Conservation (phyloP, 2,797 vertebrate genomes). For the Molossus molossus region DNA sequence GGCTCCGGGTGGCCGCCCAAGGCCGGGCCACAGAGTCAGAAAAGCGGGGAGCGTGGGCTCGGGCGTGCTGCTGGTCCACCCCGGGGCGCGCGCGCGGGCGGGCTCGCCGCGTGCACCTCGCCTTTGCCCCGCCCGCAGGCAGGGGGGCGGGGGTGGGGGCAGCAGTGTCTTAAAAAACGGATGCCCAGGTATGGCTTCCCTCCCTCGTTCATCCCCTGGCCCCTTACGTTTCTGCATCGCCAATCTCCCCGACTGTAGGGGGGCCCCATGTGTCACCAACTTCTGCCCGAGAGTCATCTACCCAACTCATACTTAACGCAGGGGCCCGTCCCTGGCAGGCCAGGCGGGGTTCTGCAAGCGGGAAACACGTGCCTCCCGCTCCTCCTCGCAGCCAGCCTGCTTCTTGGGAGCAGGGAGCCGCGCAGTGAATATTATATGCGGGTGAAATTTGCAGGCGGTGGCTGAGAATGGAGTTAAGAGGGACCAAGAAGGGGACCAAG, state of each 20-base stretch:
- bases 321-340: background rate
- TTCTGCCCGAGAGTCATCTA: background rate
- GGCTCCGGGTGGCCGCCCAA: fast-evolving
- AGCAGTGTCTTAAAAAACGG: background rate
- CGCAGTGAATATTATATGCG: too few species aligned
- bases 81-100: too few species aligned
- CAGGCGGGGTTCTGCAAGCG: fast-evolving
- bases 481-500: too few species aligned
- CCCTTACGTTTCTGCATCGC: background rate
- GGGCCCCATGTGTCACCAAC: background rate
- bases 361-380: background rate
- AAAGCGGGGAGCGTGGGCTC: background rate
- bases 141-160: background rate
- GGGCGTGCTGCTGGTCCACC: background rate
- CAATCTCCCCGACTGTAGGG: background rate
- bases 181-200: fast-evolving
- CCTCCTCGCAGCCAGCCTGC: background rate
- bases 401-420: background rate
- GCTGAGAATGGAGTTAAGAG: background rate
- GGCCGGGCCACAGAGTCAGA: fast-evolving
- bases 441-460: background rate
- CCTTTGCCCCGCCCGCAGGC: background rate
- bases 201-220: background rate
- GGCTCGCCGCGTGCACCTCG: background rate
- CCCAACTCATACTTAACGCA: background rate